Conservation (phyloP, 2,113 vertebrate species). For the Zapus hudsonius region DNA sequence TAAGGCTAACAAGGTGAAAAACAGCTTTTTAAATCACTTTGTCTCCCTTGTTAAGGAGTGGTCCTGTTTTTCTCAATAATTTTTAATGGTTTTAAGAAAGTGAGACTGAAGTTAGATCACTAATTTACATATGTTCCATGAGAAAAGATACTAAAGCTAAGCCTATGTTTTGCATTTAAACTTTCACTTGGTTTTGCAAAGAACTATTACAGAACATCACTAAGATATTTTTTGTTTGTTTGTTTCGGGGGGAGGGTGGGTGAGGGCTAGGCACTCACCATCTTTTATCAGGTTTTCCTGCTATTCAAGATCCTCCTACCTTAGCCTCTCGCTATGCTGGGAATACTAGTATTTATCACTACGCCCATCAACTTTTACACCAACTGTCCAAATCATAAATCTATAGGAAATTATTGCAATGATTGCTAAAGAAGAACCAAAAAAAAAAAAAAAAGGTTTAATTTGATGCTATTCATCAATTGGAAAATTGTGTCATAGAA, state of each 20-base stretch:
- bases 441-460: neutral
- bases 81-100: neutral
- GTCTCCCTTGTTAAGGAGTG: neutral
- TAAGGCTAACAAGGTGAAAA: neutral
- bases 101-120: neutral
- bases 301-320: neutral
- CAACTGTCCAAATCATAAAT: neutral
- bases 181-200: neutral
- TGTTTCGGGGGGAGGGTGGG: no score
- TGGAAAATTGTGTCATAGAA: neutral
- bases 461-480: neutral
- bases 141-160: neutral
- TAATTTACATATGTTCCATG: neutral
- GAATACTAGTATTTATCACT: no score
- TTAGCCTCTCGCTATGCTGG: neutral
- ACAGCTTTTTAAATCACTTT: neutral
- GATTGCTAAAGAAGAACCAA: neutral
- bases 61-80: slow-evolving; percentile 35
- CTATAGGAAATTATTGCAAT: neutral
- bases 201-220: neutral
- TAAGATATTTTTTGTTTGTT: neutral
- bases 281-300: no score
- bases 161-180: neutral
- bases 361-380: neutral
- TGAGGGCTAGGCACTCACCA: no score